Conservation (phyloP, 2,797 vertebrate genomes). For the Chelonia mydas region DNA sequence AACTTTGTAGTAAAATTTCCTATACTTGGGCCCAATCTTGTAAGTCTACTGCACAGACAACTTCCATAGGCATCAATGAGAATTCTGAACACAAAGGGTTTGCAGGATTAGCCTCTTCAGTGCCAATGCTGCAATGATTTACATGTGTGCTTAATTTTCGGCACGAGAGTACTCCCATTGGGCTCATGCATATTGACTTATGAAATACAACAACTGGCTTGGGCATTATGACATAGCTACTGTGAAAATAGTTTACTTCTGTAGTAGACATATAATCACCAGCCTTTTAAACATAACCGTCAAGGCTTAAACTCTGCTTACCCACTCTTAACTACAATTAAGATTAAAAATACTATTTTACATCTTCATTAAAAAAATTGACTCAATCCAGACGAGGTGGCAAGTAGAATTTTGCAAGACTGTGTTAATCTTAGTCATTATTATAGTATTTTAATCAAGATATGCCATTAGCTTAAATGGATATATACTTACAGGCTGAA, state of each 20-base stretch:
- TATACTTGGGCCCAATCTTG: rapidly evolving
- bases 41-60: not conserved
- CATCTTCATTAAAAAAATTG: not conserved
- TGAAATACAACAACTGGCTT: not conserved
- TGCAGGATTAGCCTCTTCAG: not conserved
- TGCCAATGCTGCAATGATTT: not conserved
- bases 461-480: not conserved
- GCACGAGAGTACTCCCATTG: not conserved
- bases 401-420: not conserved
- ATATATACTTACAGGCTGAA: not conserved
- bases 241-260: not conserved
- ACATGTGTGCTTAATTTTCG: not conserved
- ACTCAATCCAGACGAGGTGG: not conserved
- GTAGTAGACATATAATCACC: not conserved
- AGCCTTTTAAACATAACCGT: not conserved
- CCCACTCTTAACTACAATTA: not conserved
- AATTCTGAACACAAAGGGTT: not conserved
- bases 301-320: not conserved
- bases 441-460: not conserved
- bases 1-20: not conserved
- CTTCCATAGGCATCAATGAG: not conserved
- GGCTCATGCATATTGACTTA: not conserved
- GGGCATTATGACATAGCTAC: not conserved
- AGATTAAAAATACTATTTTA: not conserved
- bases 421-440: not conserved